These are phyloP conservation scores for Illadopsis cleaveri DNA, from an alignment of 2,113 vertebrate species.

Conservation along the genomic window DNA sequence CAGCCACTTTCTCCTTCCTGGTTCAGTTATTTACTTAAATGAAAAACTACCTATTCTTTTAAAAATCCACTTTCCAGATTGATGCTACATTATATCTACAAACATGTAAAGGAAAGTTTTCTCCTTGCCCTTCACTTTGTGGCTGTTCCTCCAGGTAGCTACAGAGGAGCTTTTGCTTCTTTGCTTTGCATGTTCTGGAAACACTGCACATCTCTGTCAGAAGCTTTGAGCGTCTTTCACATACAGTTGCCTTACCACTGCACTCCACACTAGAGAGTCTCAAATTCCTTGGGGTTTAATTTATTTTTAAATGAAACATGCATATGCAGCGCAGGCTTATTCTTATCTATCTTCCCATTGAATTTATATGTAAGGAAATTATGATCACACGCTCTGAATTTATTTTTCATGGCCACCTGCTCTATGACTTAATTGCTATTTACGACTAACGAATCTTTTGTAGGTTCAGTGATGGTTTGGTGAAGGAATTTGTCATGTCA, in stretches of 20 bases:
- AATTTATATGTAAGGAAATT: not conserved
- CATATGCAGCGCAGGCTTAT: not conserved
- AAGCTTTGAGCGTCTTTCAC: not conserved
- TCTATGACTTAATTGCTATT: conserved; percentile 43
- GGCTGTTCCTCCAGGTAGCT: not conserved
- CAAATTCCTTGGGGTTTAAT: not conserved
- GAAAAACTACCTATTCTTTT: not conserved
- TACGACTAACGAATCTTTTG: not conserved
- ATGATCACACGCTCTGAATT: not conserved
- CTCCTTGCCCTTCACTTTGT: not conserved
- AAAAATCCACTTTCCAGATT: not conserved
- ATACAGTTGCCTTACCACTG: not conserved
- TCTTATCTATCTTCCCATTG: not conserved
- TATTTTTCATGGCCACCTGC: conserved; percentile 32
- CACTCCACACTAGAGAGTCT: not conserved
- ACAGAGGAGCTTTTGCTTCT: not conserved
- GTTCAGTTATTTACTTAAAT: not conserved
- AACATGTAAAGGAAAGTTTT: not conserved
- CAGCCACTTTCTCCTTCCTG: not conserved
- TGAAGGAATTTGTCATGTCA: conserved; percentile 1
- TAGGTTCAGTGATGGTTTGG: conserved; percentile 6
- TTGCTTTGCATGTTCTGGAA: not conserved
- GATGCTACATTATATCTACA: not conserved
- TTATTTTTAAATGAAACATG: not conserved
- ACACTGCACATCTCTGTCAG: not conserved